Base-by-base conservation (phyloP, 2,113 vertebrate genomes). In the Anolis sagrei region DNA sequence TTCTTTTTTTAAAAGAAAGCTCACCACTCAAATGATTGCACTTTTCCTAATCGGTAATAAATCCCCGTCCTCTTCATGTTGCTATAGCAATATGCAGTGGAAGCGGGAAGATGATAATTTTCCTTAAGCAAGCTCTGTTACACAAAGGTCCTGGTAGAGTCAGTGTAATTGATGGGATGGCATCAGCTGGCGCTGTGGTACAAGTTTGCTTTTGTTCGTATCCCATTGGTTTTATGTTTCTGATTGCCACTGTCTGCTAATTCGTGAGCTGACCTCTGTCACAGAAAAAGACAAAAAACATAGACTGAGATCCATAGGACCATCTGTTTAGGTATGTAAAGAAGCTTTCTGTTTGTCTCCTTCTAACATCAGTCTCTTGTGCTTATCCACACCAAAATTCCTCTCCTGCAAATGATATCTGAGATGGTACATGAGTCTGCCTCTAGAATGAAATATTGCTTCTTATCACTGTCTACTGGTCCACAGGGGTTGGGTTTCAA, bases 91-190 rank as follows among this genome's bases (percentile, higher is more conserved):
- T 18, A 54, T 64, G 44, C 21, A 25, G 8, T 5, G 62, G 88
- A 81, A 62, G 4, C 85, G 62, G 49, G n/a, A 87, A 89, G 25
- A 87, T 81, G 76, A 83, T 10, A 75, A 64, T 83, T 58, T 72
- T 81, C n/a, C 6, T 88, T 48, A 70, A 84, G 23, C 86, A 93
- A 85, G 82, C 21, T 87, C 76, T 75, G 34, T 84, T 92, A 84
- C 36, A 64, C 4, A 3, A 89, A 95, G 62, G 36, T 91, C 61
- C 0, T 83, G 34, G 70, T 81, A 81, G 92, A 93, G 84, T 90
- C 88, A 85, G 19, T 5, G 13, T 92, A 93, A 93, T 81, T 89
- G 89, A 93, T 90, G 88, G 76, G 73, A 32, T 83, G 75, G 69
- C 92, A 88, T 92, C 82, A 89, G 79, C 79, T 87, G 68, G 29